Percentiles rank a stretch among this genome's conserved stretches.
Conservation (phyloP, 2,797 vertebrate genomes). For the Odontamblyopus rebecca region DNA sequence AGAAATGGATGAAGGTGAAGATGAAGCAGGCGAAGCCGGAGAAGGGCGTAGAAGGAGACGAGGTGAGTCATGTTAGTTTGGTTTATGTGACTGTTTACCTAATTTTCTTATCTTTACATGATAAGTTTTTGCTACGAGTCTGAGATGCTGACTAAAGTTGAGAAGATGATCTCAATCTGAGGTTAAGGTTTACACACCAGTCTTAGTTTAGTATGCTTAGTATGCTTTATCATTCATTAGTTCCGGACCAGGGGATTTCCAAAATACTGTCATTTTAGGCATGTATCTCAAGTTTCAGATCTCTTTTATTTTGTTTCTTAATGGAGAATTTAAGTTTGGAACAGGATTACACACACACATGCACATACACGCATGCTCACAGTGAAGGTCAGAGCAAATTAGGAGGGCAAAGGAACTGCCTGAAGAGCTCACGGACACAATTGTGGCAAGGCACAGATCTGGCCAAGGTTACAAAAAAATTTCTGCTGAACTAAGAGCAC, state of each 20-base stretch:
- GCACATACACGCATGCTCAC: no score
- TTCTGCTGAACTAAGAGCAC: no score
- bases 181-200: slow-evolving; percentile 6
- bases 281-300: background rate
- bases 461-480: no score
- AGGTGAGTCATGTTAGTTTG: slow-evolving; percentile 79
- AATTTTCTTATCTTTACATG: background rate
- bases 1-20: slow-evolving; percentile 91
- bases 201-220: background rate
- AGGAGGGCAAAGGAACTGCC: no score
- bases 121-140: slow-evolving; percentile 22
- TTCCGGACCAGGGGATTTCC: slow-evolving; percentile 43
- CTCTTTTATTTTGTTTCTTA: no score
- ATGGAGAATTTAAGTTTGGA: no score
- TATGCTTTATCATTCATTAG: background rate
- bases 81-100: background rate
- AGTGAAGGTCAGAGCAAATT: no score
- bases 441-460: no score
- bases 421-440: no score
- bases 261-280: slow-evolving; percentile 23
- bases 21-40: slow-evolving; percentile 82
- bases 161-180: slow-evolving; percentile 6
- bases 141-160: slow-evolving; percentile 6
- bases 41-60: slow-evolving; percentile 88
- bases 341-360: no score